Percentiles rank a stretch among this genome's conserved stretches.
Evolutionary conservation across 2,888 invertebrate genomes (phyloP).

Genomic region (Neoaliturus tenellus): DNA sequence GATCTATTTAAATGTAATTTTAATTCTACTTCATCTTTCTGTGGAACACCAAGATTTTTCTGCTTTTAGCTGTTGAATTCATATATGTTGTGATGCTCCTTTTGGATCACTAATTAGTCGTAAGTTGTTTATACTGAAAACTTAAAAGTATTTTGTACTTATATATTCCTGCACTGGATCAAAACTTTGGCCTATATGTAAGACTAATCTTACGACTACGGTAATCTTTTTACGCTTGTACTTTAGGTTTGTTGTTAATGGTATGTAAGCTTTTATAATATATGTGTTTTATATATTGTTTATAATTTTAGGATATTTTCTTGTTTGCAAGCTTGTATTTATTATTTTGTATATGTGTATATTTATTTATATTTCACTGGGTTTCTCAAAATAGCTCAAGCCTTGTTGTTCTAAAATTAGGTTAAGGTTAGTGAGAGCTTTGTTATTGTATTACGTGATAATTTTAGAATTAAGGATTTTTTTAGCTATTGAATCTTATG

Average conservation of each 20-base stretch:
- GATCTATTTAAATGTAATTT: background rate
- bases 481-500: constrained; percentile 1
- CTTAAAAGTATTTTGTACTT: background rate
- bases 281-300: background rate
- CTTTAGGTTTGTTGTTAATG: constrained; percentile 2
- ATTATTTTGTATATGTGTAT: constrained; percentile 23
- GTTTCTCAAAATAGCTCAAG: background rate
- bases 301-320: background rate
- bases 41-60: background rate
- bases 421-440: background rate
- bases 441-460: background rate
- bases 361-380: background rate
- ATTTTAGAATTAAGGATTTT: background rate
- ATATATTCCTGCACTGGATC: constrained; percentile 29
- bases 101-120: background rate
- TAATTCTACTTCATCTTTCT: constrained; percentile 5
- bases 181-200: constrained; percentile 40
- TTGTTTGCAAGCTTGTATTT: background rate
- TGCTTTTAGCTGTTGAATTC: constrained; percentile 28
- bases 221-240: constrained; percentile 42
- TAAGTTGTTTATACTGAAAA: background rate
- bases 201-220: background rate
- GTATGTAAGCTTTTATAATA: constrained; percentile 27
- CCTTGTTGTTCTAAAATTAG: background rate
- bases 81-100: background rate